Conservation (phyloP, 2,888 invertebrate species). For the Aphodius granarius region DNA sequence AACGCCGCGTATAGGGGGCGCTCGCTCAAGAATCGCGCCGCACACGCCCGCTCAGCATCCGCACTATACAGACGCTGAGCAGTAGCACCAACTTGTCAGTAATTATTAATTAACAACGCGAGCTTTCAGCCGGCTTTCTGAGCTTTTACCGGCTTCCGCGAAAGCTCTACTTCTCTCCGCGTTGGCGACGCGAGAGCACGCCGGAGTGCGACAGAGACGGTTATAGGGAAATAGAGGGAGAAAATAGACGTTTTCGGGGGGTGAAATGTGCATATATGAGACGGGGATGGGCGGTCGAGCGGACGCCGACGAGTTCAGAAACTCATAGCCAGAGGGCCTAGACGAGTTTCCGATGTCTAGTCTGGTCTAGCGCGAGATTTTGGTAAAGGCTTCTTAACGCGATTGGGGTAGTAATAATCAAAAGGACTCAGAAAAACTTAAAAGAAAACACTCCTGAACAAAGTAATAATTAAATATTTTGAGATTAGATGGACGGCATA, state of each 20-base stretch:
- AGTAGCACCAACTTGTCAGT: conserved; percentile 58
- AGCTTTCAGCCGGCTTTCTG: conserved; percentile 57
- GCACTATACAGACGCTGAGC: not conserved
- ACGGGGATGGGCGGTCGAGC: conserved; percentile 18
- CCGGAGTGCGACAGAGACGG: not conserved
- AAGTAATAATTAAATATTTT: too few relatives aligned
- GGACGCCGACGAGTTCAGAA: conserved; percentile 13
- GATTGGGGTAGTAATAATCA: too few relatives aligned
- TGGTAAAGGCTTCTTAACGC: too few relatives aligned
- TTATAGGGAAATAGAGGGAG: not conserved
- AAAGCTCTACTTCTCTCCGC: conserved; percentile 48
- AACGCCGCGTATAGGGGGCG: not conserved
- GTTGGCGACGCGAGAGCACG: not conserved
- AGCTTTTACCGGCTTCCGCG: conserved; percentile 56
- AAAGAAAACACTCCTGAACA: too few relatives aligned
- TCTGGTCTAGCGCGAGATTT: too few relatives aligned
- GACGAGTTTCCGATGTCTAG: not conserved
- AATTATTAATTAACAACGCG: conserved; percentile 59
- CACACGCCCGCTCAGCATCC: not conserved
- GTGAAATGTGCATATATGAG: conserved; percentile 53
- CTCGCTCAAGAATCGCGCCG: not conserved
- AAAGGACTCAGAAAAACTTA: too few relatives aligned
- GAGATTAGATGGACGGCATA: too few relatives aligned
- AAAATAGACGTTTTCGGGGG: conserved; percentile 29
- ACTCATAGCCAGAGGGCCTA: not conserved